Evolutionary conservation across 2,113 vertebrate species (phyloP), one percentile per base, ranked within the genome.

Genomic region (Pedetes capensis): DNA sequence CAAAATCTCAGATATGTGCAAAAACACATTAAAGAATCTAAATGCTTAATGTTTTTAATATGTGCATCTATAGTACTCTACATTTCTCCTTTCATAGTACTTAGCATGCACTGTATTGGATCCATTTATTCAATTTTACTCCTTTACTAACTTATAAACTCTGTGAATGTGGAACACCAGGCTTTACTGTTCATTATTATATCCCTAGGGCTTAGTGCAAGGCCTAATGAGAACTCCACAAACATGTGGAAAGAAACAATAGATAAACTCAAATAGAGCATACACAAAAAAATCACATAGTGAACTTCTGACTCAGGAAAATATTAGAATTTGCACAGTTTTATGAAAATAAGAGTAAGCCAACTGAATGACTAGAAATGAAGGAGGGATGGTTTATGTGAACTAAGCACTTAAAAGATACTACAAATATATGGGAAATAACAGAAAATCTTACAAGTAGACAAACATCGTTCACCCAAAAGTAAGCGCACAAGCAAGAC

Each of bases 1-100:
- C 11, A 83, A 91, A 86, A 66, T 87, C 51, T 22, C 49, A 34
- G 16, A 78, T 53, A 72, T n/a, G 6, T 61, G 4, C 27, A 92
- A 88, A 7, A 14, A 55, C 12, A 91, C 17, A 79, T 71, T 64
- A 66, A 74, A 55, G 32, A 92, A 91, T 76, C 55, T 76, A 64
- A 94, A 85, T 87, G n/a, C 72, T 96, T 84, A 64, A 57, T 92
- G 32, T 72, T 83, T 51, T 59, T 95, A 83, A 94, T 68, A 82
- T 81, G 49, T 23, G 23, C 37, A 85, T 87, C 10, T 12, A 68
- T 6, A 49, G 22, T 49, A 72, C 17, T 18, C 34, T 72, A 23
- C 17, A 91, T 81, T 94, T 93, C 61, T 84, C 51, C 23, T 53
- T 14, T 76, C 57, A 53, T 61, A 68, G 27, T 72, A 66, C 20